Percentiles rank a stretch among this genome's conserved stretches.
phyloP scores from a whole-genome alignment of 1,140 invertebrate genomes.

The Araneus ventricosus region DNA sequence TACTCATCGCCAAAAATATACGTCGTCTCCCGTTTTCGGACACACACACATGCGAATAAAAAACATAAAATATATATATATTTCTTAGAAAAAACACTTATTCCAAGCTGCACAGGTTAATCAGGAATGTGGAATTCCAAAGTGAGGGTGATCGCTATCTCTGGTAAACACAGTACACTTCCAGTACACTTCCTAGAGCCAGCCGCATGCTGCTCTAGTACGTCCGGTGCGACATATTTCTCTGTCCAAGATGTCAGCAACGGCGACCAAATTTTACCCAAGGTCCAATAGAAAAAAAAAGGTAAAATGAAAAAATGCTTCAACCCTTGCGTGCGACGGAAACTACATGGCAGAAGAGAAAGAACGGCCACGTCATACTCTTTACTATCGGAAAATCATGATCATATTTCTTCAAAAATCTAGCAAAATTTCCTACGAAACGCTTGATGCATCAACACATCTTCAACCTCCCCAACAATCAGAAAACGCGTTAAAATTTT shows the following conservation, averaged over 20 bases:
- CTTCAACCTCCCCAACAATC: neutral
- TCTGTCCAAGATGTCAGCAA: conserved; percentile 9
- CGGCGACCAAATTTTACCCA: neutral
- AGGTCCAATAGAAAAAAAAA: neutral
- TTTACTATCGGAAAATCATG: conserved; percentile 2
- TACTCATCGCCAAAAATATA: conserved; percentile 72
- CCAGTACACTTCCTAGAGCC: conserved; percentile 32
- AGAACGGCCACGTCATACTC: conserved; percentile 52
- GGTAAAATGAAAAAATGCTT: neutral
- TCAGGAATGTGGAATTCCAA: conserved; percentile 57
- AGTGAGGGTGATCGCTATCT: neutral
- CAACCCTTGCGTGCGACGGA: neutral
- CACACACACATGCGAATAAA: conserved; percentile 64
- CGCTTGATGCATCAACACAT: neutral
- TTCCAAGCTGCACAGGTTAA: conserved; percentile 67
- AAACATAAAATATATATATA: conserved; percentile 54
- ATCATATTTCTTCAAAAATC: neutral
- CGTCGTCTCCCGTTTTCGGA: conserved; percentile 30
- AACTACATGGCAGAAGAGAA: conserved; percentile 13
- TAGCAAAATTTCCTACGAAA: no score
- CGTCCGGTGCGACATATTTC: conserved; percentile 34
- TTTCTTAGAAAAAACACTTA: conserved; percentile 62
- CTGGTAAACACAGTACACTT: conserved; percentile 17
- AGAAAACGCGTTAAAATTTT: neutral
- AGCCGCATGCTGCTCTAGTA: conserved; percentile 56